Percentiles rank a stretch among this genome's conserved stretches.
phyloP scores from a whole-genome alignment of 2,113 vertebrate species.

The Pangasianodon hypophthalmus region DNA sequence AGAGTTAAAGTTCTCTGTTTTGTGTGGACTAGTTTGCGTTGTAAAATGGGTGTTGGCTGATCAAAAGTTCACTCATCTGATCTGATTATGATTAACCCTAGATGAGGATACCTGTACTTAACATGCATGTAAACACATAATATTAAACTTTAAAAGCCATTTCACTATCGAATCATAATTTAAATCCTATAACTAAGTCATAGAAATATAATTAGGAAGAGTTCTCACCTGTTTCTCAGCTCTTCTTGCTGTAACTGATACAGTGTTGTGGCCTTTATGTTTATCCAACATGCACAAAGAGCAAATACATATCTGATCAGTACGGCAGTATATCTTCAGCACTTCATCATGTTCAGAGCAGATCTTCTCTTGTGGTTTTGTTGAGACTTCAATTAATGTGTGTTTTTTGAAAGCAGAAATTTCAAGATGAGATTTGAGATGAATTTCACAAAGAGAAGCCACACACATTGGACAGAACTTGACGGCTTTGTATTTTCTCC shows the following conservation, averaged over 20 bases:
- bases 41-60: too few species aligned
- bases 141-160: too few species aligned
- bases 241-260: not conserved
- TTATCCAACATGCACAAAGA: not conserved
- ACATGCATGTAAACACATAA: too few species aligned
- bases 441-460: not conserved
- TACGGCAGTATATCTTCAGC: not conserved
- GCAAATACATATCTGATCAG: not conserved
- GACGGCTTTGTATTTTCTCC: not conserved
- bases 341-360: not conserved
- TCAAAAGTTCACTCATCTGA: too few species aligned
- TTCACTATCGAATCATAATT: too few species aligned
- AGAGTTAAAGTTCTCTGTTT: too few species aligned
- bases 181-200: too few species aligned
- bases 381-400: not conserved
- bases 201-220: too few species aligned
- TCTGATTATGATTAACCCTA: too few species aligned
- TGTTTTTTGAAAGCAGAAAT: not conserved
- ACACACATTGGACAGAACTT: not conserved
- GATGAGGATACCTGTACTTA: too few species aligned
- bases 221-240: not conserved
- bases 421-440: not conserved
- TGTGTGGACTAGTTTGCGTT: too few species aligned
- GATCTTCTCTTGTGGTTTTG: not conserved
- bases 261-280: not conserved